Percentiles rank a stretch among this genome's conserved stretches.
Evolutionary conservation across 2,113 vertebrate genomes (phyloP).

Genomic region (Alligator mississippiensis): DNA sequence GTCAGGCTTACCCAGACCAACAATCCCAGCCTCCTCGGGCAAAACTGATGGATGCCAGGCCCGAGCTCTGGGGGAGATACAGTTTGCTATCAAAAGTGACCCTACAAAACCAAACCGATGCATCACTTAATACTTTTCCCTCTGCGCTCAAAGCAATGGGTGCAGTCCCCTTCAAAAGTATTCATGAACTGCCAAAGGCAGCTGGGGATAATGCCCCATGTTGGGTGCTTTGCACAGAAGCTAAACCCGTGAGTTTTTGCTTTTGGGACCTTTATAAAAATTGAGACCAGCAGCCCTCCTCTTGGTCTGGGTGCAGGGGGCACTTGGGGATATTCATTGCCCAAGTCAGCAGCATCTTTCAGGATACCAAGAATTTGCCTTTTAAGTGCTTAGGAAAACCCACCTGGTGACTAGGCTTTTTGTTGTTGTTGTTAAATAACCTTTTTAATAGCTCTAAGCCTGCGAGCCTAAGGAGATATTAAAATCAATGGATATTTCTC

Average conservation of each 20-base stretch:
- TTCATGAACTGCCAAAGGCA: background rate
- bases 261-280: background rate
- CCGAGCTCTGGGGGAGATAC: rapidly evolving
- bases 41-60: conserved; percentile 10
- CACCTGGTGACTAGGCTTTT: background rate
- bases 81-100: no score
- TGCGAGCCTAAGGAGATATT: background rate
- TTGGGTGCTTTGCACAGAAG: background rate
- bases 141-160: background rate
- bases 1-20: conserved; percentile 2
- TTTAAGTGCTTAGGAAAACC: background rate
- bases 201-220: rapidly evolving
- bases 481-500: background rate
- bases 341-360: background rate
- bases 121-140: background rate
- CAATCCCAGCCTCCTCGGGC: background rate
- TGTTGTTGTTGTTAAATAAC: background rate
- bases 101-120: no score
- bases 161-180: background rate
- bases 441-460: background rate
- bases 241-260: background rate
- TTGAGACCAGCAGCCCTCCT: background rate
- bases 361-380: background rate
- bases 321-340: background rate
- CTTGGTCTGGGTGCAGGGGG: background rate